A percentile compares a stretch with the other conserved stretches of the same genome.
phyloP scores from a whole-genome alignment of 2,113 vertebrate species.

The Gallinago media region DNA sequence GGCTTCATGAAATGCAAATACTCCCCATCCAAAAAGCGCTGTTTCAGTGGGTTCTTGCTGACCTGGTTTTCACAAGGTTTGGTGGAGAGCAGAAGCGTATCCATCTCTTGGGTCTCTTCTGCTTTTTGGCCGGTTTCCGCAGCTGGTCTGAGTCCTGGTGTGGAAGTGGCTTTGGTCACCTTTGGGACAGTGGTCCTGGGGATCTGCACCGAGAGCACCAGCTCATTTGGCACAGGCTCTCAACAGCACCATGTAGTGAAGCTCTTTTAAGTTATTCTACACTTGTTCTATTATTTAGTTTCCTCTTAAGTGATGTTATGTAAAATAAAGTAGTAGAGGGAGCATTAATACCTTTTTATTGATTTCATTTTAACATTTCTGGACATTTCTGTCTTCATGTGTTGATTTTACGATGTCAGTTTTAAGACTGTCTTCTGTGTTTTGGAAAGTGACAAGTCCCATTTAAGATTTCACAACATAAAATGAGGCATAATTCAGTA shows the following conservation, averaged over 20 bases:
- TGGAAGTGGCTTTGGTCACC: neutral
- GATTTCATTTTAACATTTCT: slow-evolving; percentile 5
- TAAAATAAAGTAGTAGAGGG: neutral
- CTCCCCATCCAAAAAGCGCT: neutral
- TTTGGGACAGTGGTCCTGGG: neutral
- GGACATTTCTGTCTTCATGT: neutral
- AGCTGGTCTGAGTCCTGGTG: neutral
- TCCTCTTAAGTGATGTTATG: neutral
- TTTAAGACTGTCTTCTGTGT: slow-evolving; percentile 46
- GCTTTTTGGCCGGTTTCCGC: neutral
- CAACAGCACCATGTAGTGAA: too few species aligned
- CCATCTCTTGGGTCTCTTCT: neutral
- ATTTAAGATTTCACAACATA: slow-evolving; percentile 67
- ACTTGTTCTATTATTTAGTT: neutral
- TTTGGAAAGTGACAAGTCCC: slow-evolving; percentile 73
- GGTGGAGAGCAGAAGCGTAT: neutral
- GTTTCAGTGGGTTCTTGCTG: neutral
- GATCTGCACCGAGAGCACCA: neutral
- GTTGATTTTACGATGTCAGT: neutral
- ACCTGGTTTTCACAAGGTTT: neutral
- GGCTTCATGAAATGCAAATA: neutral
- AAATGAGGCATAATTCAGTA: slow-evolving; percentile 59
- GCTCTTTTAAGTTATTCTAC: neutral
- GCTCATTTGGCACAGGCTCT: neutral
- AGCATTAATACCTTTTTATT: neutral